These are phyloP conservation scores for Melanostoma mellinum DNA, from an alignment of 2,888 invertebrate genomes.

Conservation along the genomic window DNA sequence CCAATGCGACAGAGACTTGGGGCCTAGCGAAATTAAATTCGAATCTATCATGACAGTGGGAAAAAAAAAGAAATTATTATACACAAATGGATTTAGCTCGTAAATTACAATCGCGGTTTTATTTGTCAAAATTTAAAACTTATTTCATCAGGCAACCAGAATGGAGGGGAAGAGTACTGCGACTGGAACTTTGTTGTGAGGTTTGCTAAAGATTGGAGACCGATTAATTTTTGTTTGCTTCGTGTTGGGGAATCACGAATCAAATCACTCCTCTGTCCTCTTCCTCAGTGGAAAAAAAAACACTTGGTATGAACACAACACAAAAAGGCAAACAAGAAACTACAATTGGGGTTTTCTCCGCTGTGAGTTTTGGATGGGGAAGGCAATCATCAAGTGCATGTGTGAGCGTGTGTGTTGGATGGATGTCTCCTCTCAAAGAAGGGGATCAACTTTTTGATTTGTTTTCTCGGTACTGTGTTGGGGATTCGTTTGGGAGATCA, in stretches of 20 bases:
- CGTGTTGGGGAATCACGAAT: too few species aligned
- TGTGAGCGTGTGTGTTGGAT: constrained; percentile 14
- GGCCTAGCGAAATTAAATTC: constrained; percentile 25
- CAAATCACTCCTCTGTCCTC: too few species aligned
- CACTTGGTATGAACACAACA: too few species aligned
- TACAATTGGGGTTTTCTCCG: too few species aligned
- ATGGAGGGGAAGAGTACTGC: constrained; percentile 17
- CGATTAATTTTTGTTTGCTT: too few species aligned
- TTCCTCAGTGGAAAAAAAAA: too few species aligned
- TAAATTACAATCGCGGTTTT: constrained; percentile 81
- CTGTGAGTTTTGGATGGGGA: neutral
- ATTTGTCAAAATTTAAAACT: constrained; percentile 82
- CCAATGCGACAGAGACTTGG: constrained; percentile 6
- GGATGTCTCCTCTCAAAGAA: constrained; percentile 21
- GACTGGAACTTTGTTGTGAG: neutral
- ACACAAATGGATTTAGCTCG: constrained; percentile 71
- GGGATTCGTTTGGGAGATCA: constrained; percentile 53
- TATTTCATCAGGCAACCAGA: constrained; percentile 81
- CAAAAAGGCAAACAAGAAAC: too few species aligned
- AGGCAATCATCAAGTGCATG: neutral
- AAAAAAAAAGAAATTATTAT: constrained; percentile 46
- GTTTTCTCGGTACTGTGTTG: constrained; percentile 45
- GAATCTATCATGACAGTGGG: constrained; percentile 47
- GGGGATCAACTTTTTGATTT: constrained; percentile 27
- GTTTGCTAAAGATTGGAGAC: constrained; percentile 2